Conservation (phyloP, 2,113 vertebrate species). For the Callopanchax toddi region DNA sequence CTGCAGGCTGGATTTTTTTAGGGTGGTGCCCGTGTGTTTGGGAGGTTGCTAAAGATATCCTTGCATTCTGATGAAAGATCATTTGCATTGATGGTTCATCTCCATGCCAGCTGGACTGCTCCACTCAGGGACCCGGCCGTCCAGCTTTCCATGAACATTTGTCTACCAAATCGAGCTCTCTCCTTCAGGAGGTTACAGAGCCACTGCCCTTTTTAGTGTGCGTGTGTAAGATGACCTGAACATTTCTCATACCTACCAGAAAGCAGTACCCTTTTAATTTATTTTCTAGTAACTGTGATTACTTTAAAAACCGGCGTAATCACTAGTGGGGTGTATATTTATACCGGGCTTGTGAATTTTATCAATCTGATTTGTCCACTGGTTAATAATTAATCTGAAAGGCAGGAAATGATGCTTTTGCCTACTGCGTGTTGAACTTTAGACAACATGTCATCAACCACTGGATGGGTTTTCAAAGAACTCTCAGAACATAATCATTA, state of each 20-base stretch:
- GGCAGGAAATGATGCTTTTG: no score
- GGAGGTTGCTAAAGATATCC: not conserved
- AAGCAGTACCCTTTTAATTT: no score
- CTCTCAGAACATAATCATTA: no score
- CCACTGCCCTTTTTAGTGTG: not conserved
- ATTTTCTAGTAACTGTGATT: no score
- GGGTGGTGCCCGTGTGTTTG: constrained; percentile 1
- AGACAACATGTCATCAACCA: no score
- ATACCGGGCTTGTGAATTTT: no score
- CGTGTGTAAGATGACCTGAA: not conserved
- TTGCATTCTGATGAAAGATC: not conserved
- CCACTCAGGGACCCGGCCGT: not conserved
- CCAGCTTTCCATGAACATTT: constrained; percentile 62
- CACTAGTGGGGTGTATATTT: no score
- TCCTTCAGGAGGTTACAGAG: constrained; percentile 32
- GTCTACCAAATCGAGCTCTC: constrained; percentile 58
- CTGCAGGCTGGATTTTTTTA: constrained; percentile 1
- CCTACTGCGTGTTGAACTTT: no score
- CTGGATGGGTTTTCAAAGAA: no score
- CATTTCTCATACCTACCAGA: not conserved
- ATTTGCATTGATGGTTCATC: constrained; percentile 60
- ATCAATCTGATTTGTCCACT: no score
- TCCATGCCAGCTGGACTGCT: constrained; percentile 2
- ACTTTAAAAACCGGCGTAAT: no score
- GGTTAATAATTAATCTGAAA: no score